Base-by-base conservation (phyloP, 2,113 vertebrate genomes). In the Poecile atricapillus region DNA sequence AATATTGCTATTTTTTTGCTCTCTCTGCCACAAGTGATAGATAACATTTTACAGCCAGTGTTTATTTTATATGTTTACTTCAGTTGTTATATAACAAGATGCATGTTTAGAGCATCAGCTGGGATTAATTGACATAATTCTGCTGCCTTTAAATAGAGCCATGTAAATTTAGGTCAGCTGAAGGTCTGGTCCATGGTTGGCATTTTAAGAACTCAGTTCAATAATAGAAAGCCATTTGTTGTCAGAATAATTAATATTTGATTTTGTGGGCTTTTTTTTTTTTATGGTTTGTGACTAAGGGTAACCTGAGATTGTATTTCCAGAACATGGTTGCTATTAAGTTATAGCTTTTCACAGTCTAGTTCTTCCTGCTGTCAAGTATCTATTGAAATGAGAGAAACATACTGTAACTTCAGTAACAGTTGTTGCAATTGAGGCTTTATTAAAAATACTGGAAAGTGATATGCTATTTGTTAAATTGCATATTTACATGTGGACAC, bases 91-190 rank as follows among this genome's bases (percentile, higher is more conserved):
- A 55, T 94, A 93, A 94, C 53, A 74, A 68, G 74, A 74, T 70
- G 39, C 52, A 81, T 80, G 84, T 65, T 92, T 83, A 94, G 49
- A 70, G 58, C 47, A 67, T 93, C 87, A 91, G 43, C 62, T 96
- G 85, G 94, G 95, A 87, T 96, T 94, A 94, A 93, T 94, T 91
- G 94, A 94, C 91, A 90, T 95, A 96, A 90, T 95, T 95, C 93
- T 92, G 24, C 35, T 67, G 71, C 47, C 86, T 90, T 94, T 92
- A 95, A 92, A 93, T 94, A 93, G 75, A 17, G 3, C 33, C 47
- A 31, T 80, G 65, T 84, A 87, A 95, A 92, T 92, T 89, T 89
- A 95, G 84, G 93, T 93, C 84, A 96, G 47, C 47, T 87, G 91
- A 89, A 89, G 79, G 79, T 92, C 85, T 95, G 55, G 52, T 65